Conservation (phyloP, 2,888 invertebrate genomes). For the Caenorhabditis wallacei region DNA sequence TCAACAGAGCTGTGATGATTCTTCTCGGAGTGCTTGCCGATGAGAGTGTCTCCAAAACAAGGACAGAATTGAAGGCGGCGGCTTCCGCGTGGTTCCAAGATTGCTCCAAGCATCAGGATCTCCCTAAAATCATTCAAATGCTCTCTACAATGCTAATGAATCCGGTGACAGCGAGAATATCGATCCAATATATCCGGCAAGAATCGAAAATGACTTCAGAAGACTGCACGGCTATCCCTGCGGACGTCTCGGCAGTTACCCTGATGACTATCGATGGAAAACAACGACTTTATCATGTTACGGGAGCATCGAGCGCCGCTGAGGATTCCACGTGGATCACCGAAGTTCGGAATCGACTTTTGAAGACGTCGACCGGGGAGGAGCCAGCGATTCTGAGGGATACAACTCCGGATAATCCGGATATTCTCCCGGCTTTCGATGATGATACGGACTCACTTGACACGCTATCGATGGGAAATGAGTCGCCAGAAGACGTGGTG, state of each 20-base stretch:
- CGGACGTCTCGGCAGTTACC: slow-evolving; percentile 74
- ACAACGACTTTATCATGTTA: slow-evolving; percentile 80
- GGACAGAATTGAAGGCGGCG: slow-evolving; percentile 83
- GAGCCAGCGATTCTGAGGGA: slow-evolving; percentile 8
- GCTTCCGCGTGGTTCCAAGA: slow-evolving; percentile 89
- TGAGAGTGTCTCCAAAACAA: slow-evolving; percentile 74
- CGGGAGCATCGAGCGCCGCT: slow-evolving; percentile 26
- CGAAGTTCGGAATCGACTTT: slow-evolving; percentile 67
- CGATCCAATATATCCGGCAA: slow-evolving; percentile 86
- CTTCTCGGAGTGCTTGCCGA: slow-evolving; percentile 81
- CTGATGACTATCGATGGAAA: slow-evolving; percentile 77
- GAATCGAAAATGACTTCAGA: slow-evolving; percentile 73
- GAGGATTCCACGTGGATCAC: slow-evolving; percentile 57
- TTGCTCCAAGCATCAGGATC: slow-evolving; percentile 88
- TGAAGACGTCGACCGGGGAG: slow-evolving; percentile 60
- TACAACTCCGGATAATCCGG: slow-evolving; percentile 31
- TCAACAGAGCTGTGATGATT: slow-evolving; percentile 81
- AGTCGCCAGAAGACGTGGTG: slow-evolving; percentile 76
- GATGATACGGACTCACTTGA: slow-evolving; percentile 79
- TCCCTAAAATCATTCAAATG: slow-evolving; percentile 88
- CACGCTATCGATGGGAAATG: slow-evolving; percentile 72
- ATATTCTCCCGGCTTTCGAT: slow-evolving; percentile 72
- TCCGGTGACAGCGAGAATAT: slow-evolving; percentile 90
- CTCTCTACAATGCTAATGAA: slow-evolving; percentile 88
- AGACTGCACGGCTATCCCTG: slow-evolving; percentile 67